These are phyloP conservation scores for Callyntrura sp. DNA, from an alignment of 2,888 invertebrate species.

Conservation along the genomic window DNA sequence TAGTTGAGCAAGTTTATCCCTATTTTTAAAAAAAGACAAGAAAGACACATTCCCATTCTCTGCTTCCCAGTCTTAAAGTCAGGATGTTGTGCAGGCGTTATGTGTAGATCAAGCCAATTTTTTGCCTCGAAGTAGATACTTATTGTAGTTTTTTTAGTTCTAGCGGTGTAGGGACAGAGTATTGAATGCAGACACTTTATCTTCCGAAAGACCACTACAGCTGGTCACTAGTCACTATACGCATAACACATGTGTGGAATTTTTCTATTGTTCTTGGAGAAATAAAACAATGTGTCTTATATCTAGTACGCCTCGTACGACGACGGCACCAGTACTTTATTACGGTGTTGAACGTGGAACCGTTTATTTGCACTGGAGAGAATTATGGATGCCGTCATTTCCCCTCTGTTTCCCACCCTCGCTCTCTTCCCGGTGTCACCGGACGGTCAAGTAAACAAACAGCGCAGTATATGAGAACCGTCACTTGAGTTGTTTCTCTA, in stretches of 20 bases:
- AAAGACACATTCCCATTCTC: background rate
- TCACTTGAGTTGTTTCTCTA: slow-evolving; percentile 12
- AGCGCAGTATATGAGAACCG: background rate
- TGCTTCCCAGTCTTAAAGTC: background rate
- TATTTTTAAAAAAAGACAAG: background rate
- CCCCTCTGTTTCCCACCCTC: background rate
- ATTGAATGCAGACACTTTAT: background rate
- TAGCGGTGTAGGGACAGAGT: background rate
- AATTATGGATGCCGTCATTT: slow-evolving; percentile 49
- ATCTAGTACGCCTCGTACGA: too few species aligned
- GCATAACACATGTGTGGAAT: slow-evolving; percentile 4
- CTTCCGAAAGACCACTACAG: background rate
- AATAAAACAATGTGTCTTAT: slow-evolving; percentile 52
- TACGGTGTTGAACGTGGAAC: slow-evolving; percentile 3
- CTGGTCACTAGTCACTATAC: slow-evolving; percentile 4
- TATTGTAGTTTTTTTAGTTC: background rate
- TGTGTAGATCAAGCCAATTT: slow-evolving; percentile 23
- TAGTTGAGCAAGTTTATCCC: slow-evolving; percentile 16
- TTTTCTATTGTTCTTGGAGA: background rate
- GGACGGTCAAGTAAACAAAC: slow-evolving; percentile 21
- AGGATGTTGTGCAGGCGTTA: background rate
- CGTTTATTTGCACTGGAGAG: slow-evolving; percentile 38
- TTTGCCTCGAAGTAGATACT: background rate
- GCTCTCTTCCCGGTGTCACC: background rate
- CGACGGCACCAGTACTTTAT: background rate